Conservation (phyloP, 2,113 vertebrate species). For the Boulengeromyrus knoepffleri region DNA sequence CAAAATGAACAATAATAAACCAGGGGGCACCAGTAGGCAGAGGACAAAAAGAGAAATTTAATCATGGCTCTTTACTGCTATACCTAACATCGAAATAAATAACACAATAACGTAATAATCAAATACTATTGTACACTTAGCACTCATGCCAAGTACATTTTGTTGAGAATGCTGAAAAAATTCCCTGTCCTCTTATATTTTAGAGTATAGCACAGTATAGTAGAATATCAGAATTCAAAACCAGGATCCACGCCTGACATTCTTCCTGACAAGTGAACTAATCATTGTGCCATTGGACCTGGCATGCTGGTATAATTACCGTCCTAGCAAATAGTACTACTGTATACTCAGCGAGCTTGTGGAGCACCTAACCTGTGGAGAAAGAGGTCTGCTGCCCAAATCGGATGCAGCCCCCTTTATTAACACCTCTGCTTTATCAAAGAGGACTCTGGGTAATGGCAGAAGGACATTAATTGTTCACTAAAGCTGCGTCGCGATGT, state of each 20-base stretch:
- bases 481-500: background rate
- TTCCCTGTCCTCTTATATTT: background rate
- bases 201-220: background rate
- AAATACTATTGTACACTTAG: background rate
- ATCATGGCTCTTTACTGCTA: background rate
- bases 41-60: background rate
- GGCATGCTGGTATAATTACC: background rate
- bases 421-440: background rate
- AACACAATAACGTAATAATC: background rate
- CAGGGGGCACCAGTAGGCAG: background rate
- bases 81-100: background rate
- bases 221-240: background rate
- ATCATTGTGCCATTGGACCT: background rate
- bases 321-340: too few relatives aligned
- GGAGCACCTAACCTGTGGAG: background rate
- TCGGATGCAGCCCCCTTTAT: background rate
- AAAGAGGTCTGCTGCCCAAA: background rate
- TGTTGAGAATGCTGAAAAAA: background rate
- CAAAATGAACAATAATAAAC: background rate
- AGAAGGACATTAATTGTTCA: background rate
- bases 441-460: background rate
- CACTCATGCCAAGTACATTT: background rate
- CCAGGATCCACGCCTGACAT: background rate
- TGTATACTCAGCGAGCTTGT: background rate
- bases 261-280: background rate